Percentiles rank a stretch among this genome's conserved stretches.
Conservation (phyloP, 1,140 invertebrate species). For the Orius insidiosus region DNA sequence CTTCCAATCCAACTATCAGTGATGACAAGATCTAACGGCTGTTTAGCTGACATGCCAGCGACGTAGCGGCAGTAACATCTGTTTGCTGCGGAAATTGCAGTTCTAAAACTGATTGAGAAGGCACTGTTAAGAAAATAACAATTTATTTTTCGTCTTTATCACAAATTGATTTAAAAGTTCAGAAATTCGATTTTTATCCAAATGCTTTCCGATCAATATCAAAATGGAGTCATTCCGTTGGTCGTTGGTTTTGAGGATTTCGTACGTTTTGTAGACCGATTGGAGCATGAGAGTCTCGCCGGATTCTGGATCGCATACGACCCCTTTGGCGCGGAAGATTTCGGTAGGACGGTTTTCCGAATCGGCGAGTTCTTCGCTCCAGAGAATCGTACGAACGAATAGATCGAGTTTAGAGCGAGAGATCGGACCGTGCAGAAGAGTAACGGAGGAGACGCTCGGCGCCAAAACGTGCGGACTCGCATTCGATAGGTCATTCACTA, state of each 20-base stretch:
- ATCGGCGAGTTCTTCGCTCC: conserved; percentile 18
- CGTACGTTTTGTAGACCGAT: conserved; percentile 7
- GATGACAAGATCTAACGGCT: too few species aligned
- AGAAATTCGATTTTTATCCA: too few species aligned
- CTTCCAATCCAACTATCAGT: too few species aligned
- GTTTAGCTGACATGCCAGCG: too few species aligned
- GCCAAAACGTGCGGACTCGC: conserved; percentile 9
- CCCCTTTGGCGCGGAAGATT: conserved; percentile 21
- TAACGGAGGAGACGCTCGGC: conserved; percentile 19
- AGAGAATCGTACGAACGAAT: conserved; percentile 20
- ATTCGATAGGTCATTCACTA: neutral
- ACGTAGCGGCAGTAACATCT: too few species aligned
- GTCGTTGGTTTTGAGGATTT: neutral
- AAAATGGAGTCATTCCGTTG: neutral
- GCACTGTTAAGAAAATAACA: too few species aligned
- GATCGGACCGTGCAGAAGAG: conserved; percentile 16
- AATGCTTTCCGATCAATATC: conserved; percentile 1
- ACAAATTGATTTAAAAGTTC: too few species aligned
- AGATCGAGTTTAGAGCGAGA: conserved; percentile 14
- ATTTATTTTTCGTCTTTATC: too few species aligned
- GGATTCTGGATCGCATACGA: neutral
- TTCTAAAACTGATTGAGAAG: too few species aligned
- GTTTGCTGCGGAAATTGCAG: too few species aligned
- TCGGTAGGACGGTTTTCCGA: conserved; percentile 11
- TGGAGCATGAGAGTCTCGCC: neutral